Conservation (phyloP, 2,797 vertebrate genomes). For the Enteromius anoplus region DNA sequence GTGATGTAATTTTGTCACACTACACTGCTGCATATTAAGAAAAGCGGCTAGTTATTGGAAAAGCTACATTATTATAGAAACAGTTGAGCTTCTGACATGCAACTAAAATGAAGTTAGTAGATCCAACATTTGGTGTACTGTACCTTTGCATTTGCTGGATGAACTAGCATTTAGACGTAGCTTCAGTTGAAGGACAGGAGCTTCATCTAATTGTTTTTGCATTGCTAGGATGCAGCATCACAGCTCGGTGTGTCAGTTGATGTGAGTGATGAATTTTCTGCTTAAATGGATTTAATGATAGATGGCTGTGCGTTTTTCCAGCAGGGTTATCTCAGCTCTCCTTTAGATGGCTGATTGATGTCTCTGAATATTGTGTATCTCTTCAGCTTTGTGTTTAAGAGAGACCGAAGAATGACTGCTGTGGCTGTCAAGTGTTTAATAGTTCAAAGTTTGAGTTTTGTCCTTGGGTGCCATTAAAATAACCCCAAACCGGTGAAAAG, state of each 20-base stretch:
- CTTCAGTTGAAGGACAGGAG: slow-evolving; percentile 9
- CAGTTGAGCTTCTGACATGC: neutral
- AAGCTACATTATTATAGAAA: neutral
- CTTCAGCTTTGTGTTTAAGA: slow-evolving; percentile 30
- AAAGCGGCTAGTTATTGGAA: neutral
- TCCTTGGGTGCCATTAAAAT: slow-evolving; percentile 8
- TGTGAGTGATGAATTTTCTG: slow-evolving; percentile 24
- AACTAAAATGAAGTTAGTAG: neutral
- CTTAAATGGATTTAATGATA: slow-evolving; percentile 42
- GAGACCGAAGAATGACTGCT: slow-evolving; percentile 28
- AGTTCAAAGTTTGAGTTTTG: slow-evolving; percentile 21
- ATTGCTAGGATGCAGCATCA: slow-evolving; percentile 14
- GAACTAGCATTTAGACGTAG: neutral
- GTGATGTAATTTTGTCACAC: neutral
- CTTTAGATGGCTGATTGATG: slow-evolving; percentile 48
- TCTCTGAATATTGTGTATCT: slow-evolving; percentile 30
- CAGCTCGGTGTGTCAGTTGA: slow-evolving; percentile 38
- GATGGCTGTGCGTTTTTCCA: slow-evolving; percentile 35
- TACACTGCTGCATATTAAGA: neutral
- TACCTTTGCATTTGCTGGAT: neutral
- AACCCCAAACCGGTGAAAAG: slow-evolving; percentile 21
- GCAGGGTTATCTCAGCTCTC: slow-evolving; percentile 39
- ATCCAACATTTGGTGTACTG: neutral
- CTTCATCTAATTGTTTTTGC: slow-evolving; percentile 24
- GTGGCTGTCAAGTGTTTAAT: slow-evolving; percentile 18